A percentile compares a stretch with the other conserved stretches of the same genome.
phyloP scores from a whole-genome alignment of 2,797 vertebrate species.

The Streptopelia turtur region DNA sequence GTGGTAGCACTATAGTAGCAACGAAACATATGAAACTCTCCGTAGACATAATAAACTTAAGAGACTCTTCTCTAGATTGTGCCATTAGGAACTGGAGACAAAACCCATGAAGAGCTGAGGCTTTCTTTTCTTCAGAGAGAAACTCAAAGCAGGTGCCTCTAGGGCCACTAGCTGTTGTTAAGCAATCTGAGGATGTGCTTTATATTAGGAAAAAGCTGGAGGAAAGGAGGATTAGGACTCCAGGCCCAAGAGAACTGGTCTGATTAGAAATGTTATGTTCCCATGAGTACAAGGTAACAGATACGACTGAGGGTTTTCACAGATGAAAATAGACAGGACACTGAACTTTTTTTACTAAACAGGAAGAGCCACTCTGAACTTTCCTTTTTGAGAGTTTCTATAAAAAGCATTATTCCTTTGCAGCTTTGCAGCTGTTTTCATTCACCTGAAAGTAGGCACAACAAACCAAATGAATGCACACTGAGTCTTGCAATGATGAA shows the following conservation, averaged over 20 bases:
- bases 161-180: background rate
- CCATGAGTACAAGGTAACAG: background rate
- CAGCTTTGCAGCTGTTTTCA: background rate
- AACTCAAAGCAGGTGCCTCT: background rate
- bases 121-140: background rate
- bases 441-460: background rate
- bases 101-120: background rate
- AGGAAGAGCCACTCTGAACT: background rate
- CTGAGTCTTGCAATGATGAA: background rate
- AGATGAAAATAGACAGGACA: background rate
- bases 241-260: background rate
- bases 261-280: background rate
- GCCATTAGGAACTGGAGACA: background rate
- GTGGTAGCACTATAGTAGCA: background rate
- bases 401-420: background rate
- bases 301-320: background rate
- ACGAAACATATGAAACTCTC: constrained; percentile 16
- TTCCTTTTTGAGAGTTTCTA: background rate
- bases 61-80: background rate
- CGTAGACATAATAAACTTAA: background rate
- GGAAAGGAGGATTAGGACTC: background rate
- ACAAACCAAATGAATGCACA: background rate
- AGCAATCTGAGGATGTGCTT: background rate
- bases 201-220: background rate
- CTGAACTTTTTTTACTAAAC: background rate